These are phyloP conservation scores for Paedocypris micromegethes DNA, from an alignment of 2,797 vertebrate species.

Conservation along the genomic window DNA sequence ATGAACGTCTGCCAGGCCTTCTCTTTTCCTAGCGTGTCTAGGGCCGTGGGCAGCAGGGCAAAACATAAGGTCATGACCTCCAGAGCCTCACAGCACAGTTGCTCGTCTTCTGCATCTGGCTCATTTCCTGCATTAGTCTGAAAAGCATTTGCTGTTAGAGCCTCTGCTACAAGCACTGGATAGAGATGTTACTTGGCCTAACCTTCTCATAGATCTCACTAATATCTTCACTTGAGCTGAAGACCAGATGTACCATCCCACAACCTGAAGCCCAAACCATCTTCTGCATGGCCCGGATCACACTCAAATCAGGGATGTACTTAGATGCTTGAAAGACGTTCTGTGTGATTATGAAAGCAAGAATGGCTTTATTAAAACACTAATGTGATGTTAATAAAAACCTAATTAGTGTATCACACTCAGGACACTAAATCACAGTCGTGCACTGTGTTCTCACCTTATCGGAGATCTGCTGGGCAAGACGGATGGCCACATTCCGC, in stretches of 20 bases:
- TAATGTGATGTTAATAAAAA: too few species aligned
- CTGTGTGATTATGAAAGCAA: constrained; percentile 43
- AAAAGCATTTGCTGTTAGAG: neutral
- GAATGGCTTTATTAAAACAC: too few species aligned
- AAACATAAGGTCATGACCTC: constrained; percentile 98
- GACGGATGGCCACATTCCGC: constrained; percentile 94
- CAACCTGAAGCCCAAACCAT: constrained; percentile 97
- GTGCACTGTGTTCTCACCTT: constrained; percentile 67
- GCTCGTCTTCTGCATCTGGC: constrained; percentile 90
- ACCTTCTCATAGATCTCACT: constrained; percentile 98
- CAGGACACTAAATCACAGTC: neutral
- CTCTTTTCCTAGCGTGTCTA: constrained; percentile 95
- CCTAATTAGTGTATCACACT: too few species aligned
- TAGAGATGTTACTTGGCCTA: neutral
- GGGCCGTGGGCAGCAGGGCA: constrained; percentile 91
- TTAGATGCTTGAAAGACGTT: constrained; percentile 87
- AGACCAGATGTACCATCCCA: constrained; percentile 90
- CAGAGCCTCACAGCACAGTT: constrained; percentile 95
- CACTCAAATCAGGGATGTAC: constrained; percentile 97
- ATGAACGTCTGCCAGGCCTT: constrained; percentile 98
- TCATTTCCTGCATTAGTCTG: constrained; percentile 93
- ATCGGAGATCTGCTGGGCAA: constrained; percentile 97
- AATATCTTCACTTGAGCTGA: constrained; percentile 94
- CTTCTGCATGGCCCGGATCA: constrained; percentile 95
- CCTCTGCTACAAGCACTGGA: neutral